phyloP scores from a whole-genome alignment of 2,797 vertebrate species.

The Siniperca scherzeri region DNA sequence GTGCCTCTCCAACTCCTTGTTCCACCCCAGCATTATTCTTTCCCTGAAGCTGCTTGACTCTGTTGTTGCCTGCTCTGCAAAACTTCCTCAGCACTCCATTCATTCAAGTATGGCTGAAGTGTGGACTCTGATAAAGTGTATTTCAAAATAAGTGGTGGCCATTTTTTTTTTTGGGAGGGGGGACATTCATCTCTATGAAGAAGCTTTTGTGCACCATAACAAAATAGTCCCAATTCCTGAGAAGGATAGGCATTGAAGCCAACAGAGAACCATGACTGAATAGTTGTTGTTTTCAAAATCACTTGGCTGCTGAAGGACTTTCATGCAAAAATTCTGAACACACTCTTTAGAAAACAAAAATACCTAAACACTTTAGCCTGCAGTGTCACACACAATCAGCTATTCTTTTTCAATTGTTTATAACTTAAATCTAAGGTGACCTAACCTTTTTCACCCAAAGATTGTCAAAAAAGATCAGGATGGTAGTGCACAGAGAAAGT shows the following conservation, averaged over 20 bases:
- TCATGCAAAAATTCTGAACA: neutral
- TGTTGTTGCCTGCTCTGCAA: conserved; percentile 39
- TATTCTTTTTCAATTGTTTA: neutral
- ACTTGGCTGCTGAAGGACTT: neutral
- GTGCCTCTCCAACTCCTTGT: conserved; percentile 53
- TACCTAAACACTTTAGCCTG: neutral
- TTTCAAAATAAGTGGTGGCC: conserved; percentile 42
- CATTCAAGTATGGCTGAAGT: conserved; percentile 48
- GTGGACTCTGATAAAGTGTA: conserved; percentile 26
- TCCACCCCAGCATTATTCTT: conserved; percentile 44
- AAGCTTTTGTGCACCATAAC: conserved; percentile 13
- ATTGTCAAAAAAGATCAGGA: neutral
- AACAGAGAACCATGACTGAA: neutral
- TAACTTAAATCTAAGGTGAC: conserved; percentile 14
- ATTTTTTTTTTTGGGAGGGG: neutral
- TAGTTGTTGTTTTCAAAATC: neutral
- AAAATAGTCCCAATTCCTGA: neutral
- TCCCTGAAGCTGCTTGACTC: conserved; percentile 53
- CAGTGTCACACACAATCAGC: neutral
- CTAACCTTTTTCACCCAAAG: conserved; percentile 11
- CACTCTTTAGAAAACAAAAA: conserved; percentile 4
- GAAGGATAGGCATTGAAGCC: neutral
- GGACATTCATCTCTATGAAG: conserved; percentile 21
- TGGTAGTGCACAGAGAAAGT: conserved; percentile 8
- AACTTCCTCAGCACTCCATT: conserved; percentile 53